Conservation (phyloP, 2,888 invertebrate genomes). For the Clistopyga incitator region DNA sequence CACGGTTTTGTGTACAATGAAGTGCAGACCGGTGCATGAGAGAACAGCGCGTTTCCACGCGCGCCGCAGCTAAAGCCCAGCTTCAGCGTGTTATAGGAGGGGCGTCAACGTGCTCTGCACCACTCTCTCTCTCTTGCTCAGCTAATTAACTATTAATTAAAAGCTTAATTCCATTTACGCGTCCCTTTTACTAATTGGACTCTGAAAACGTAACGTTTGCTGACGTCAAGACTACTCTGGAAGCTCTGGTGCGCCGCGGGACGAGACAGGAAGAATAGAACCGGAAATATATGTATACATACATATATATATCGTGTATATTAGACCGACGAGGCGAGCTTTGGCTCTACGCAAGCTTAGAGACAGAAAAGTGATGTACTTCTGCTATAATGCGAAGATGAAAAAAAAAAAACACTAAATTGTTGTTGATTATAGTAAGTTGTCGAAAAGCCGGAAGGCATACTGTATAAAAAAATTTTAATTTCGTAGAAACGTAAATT, state of each 20-base stretch:
- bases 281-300: not conserved
- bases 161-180: conserved; percentile 81
- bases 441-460: no score
- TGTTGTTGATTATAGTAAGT: not conserved
- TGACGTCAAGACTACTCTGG: conserved; percentile 67
- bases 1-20: conserved; percentile 71
- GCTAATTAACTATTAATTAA: conserved; percentile 82
- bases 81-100: conserved; percentile 11
- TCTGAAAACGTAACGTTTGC: conserved; percentile 71
- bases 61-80: conserved; percentile 18
- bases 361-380: not conserved
- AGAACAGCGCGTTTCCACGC: conserved; percentile 30
- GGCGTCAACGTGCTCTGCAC: conserved; percentile 37
- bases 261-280: not conserved
- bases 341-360: not conserved
- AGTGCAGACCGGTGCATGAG: conserved; percentile 56
- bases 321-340: not conserved
- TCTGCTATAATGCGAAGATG: not conserved
- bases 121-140: conserved; percentile 40
- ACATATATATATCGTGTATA: not conserved
- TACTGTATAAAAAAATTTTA: no score
- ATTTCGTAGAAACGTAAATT: no score
- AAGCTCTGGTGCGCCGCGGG: not conserved
- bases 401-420: not conserved
- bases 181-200: conserved; percentile 81